Evolutionary conservation across 2,113 vertebrate species (phyloP).

Genomic region (Laterallus jamaicensis): DNA sequence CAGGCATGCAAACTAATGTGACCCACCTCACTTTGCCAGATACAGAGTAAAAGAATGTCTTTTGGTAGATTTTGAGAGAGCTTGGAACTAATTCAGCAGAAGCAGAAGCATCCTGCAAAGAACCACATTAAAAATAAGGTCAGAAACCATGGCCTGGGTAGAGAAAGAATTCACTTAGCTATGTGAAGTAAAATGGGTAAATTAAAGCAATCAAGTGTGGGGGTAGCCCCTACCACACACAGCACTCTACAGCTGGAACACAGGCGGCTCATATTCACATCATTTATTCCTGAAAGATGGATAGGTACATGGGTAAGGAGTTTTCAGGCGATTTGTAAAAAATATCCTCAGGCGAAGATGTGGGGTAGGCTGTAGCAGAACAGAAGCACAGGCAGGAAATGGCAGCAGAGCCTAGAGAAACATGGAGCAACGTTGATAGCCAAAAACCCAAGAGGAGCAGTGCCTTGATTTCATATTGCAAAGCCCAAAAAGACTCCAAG

Average conservation of each 20-base stretch:
- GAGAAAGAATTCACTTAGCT: neutral
- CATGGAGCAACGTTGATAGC: neutral
- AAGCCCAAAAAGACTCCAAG: neutral
- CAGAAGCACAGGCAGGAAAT: neutral
- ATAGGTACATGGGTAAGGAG: neutral
- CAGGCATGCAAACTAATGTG: neutral
- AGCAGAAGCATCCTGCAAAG: neutral
- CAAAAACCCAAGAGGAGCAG: neutral
- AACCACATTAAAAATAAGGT: neutral
- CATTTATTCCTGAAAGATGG: neutral
- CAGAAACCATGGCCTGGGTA: neutral
- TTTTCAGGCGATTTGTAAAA: neutral
- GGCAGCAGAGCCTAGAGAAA: neutral
- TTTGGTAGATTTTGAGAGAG: neutral
- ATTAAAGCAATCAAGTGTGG: neutral
- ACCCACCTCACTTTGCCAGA: neutral
- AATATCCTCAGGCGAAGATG: neutral
- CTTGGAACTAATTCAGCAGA: neutral
- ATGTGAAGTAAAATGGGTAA: neutral
- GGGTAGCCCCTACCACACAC: neutral
- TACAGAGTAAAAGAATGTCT: neutral
- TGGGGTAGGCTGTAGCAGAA: neutral
- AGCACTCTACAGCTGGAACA: neutral
- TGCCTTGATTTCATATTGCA: neutral
- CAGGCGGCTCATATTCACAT: rapidly evolving